Conservation (phyloP, 2,113 vertebrate genomes). For the Cephalopterus ornatus region DNA sequence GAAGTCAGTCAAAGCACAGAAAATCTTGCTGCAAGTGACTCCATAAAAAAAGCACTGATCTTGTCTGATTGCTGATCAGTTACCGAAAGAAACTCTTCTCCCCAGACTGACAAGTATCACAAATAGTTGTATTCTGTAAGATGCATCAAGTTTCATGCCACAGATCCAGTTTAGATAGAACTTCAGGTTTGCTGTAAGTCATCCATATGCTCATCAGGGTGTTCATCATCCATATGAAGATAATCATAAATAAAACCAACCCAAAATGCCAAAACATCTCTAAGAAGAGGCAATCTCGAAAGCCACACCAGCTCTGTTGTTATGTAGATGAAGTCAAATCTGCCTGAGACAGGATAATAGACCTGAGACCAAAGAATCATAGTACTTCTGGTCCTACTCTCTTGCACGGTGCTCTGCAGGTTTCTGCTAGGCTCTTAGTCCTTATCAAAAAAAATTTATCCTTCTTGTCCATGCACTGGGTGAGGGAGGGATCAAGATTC, state of each 20-base stretch:
- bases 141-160: not conserved
- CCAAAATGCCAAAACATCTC: accelerated
- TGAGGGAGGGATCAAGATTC: not conserved
- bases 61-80: not conserved
- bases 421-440: not conserved
- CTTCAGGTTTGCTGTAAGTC: not conserved
- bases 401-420: not conserved
- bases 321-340: accelerated
- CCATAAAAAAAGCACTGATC: not conserved
- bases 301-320: not conserved
- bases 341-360: not conserved
- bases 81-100: not conserved
- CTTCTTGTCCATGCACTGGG: not conserved
- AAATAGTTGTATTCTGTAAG: not conserved
- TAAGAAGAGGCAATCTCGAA: not conserved
- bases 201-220: not conserved
- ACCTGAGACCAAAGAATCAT: too few species aligned
- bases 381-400: not conserved
- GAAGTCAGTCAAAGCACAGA: not conserved
- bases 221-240: not conserved
- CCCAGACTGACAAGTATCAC: not conserved
- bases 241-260: not conserved
- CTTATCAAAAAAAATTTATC: not conserved
- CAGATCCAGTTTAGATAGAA: not conserved
- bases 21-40: not conserved